Conservation (phyloP, 2,797 vertebrate species). For the Gambelia wislizenii region DNA sequence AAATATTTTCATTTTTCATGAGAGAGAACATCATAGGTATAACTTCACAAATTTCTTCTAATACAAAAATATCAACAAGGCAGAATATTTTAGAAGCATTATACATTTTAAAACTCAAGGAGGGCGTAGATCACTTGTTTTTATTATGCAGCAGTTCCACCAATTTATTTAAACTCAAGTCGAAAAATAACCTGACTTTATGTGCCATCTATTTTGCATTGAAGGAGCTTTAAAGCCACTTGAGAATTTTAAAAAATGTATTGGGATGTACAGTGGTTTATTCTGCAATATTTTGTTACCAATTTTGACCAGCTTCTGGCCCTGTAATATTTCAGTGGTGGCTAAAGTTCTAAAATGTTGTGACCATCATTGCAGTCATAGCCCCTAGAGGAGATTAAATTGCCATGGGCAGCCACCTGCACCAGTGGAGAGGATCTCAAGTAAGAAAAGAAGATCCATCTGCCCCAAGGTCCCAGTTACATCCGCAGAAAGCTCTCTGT, state of each 20-base stretch:
- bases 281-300: constrained; percentile 13
- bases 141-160: not conserved
- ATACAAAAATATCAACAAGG: constrained; percentile 51
- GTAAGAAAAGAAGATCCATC: not conserved
- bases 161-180: not conserved
- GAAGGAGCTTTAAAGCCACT: not conserved
- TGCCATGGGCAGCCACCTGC: not conserved
- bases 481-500: not conserved
- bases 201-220: not conserved
- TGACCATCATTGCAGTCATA: not conserved
- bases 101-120: constrained; percentile 46
- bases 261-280: not conserved
- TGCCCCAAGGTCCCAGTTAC: not conserved
- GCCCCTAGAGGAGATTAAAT: not conserved
- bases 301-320: not conserved
- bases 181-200: not conserved
- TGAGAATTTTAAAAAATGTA: not conserved
- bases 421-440: not conserved
- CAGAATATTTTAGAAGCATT: constrained; percentile 16
- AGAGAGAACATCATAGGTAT: constrained; percentile 39
- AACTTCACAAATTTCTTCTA: constrained; percentile 44
- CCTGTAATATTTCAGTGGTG: not conserved
- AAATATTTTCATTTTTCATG: constrained; percentile 15
- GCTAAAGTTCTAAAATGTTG: not conserved
- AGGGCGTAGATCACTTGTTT: not conserved